A percentile compares a stretch with the other conserved stretches of the same genome.
Evolutionary conservation across 2,113 vertebrate genomes (phyloP).

Genomic region (Kryptolebias marmoratus): DNA sequence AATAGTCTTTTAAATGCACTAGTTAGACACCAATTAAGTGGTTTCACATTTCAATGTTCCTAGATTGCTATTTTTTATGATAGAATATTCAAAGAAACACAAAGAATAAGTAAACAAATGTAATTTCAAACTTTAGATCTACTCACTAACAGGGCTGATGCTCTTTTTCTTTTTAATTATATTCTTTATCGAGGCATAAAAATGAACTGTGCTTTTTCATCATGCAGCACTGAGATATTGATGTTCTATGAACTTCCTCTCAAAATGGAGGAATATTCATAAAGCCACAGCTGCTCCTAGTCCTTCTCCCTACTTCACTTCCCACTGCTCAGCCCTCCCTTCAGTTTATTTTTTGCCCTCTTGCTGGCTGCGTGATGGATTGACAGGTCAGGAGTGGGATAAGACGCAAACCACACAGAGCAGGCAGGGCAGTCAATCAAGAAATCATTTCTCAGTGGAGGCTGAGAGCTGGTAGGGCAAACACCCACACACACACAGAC

Average conservation of each 20-base stretch:
- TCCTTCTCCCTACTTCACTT: conserved; percentile 2
- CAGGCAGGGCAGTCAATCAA: conserved; percentile 60
- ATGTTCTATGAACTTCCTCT: conserved; percentile 22
- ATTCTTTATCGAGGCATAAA: conserved; percentile 6
- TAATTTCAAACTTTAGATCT: conserved; percentile 14
- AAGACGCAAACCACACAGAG: conserved; percentile 42
- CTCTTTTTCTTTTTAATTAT: background rate
- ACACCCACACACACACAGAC: background rate
- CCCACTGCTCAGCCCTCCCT: conserved; percentile 12
- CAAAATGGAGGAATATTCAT: conserved; percentile 20
- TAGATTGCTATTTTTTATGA: background rate
- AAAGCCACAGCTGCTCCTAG: conserved; percentile 9
- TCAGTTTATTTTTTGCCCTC: conserved; percentile 58
- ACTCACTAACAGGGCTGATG: conserved; percentile 1
- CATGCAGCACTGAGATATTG: background rate
- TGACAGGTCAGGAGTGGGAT: conserved; percentile 56
- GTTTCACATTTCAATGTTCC: too few relatives aligned
- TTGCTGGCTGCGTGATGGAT: conserved; percentile 55
- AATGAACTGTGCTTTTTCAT: conserved; percentile 11
- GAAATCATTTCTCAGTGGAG: conserved; percentile 21
- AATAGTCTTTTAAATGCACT: too few relatives aligned
- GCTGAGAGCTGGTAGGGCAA: conserved; percentile 26
- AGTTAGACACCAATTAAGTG: too few relatives aligned
- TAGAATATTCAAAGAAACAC: conserved; percentile 16
- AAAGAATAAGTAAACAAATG: background rate